Evolutionary conservation across 2,888 invertebrate species (phyloP).

Genomic region (Sericinus montela): DNA sequence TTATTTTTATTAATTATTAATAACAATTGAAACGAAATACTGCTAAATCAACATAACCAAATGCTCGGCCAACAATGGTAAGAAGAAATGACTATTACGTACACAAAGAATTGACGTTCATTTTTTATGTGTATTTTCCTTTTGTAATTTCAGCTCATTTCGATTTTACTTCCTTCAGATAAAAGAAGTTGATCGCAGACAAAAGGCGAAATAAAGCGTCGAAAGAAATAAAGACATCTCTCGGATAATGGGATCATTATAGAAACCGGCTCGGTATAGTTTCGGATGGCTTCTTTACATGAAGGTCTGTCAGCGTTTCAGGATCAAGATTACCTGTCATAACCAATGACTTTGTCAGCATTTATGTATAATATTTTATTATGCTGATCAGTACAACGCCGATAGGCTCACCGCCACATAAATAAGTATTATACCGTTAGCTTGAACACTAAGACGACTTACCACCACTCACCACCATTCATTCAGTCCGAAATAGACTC

Average conservation of each 20-base stretch:
- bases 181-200: conserved; percentile 23
- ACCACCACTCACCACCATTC: too few relatives aligned
- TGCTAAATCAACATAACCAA: background rate
- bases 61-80: background rate
- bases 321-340: background rate
- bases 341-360: background rate
- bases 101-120: conserved; percentile 23
- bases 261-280: conserved; percentile 10
- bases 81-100: conserved; percentile 15
- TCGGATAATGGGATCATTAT: conserved; percentile 21
- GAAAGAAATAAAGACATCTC: conserved; percentile 21
- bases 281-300: background rate
- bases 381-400: too few relatives aligned
- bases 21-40: background rate
- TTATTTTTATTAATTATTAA: background rate
- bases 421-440: too few relatives aligned
- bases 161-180: conserved; percentile 17
- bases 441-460: too few relatives aligned
- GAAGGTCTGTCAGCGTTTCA: background rate
- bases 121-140: conserved; percentile 18
- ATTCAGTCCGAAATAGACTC: too few relatives aligned
- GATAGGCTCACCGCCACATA: too few relatives aligned
- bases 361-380: background rate
- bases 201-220: conserved; percentile 22
- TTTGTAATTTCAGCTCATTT: conserved; percentile 25